A percentile compares a stretch with the other conserved stretches of the same genome.
Evolutionary conservation across 2,888 invertebrate species (phyloP).

Genomic region (Sialis fuliginosa): DNA sequence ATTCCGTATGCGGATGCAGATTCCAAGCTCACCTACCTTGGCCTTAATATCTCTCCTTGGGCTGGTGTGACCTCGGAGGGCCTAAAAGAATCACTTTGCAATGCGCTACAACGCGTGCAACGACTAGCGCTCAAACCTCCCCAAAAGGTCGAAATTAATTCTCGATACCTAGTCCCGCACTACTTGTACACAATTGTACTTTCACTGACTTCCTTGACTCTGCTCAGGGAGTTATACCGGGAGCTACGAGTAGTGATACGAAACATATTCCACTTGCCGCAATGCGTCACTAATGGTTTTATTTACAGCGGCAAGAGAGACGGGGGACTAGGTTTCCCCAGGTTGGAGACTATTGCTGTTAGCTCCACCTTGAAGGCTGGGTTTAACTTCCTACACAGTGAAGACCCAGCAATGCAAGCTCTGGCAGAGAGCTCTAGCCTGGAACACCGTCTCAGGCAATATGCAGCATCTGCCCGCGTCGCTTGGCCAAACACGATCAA

Average conservation of each 20-base stretch:
- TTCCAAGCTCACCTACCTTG: no score
- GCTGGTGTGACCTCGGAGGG: no score
- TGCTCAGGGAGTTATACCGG: no score
- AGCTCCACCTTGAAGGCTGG: constrained; percentile 10
- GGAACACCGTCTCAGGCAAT: constrained; percentile 11
- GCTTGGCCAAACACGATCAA: constrained; percentile 9
- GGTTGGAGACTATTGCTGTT: constrained; percentile 12
- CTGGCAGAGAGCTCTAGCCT: constrained; percentile 11
- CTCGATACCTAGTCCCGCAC: constrained; percentile 20
- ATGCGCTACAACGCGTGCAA: constrained; percentile 10
- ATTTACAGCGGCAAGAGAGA: constrained; percentile 15
- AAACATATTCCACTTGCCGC: constrained; percentile 15
- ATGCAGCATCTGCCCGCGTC: constrained; percentile 10
- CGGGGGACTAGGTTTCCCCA: constrained; percentile 17
- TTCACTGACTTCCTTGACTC: no score
- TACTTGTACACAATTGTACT: constrained; percentile 15
- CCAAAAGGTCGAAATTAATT: constrained; percentile 19
- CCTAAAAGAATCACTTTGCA: no score
- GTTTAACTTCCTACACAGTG: not conserved
- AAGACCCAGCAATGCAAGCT: constrained; percentile 14
- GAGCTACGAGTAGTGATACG: not conserved
- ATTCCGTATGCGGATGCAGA: no score
- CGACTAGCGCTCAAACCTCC: constrained; percentile 20
- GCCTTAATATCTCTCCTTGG: no score
- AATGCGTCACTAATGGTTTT: constrained; percentile 12